A percentile compares a stretch with the other conserved stretches of the same genome.
Evolutionary conservation across 2,113 vertebrate species (phyloP).

Genomic region (Gasterosteus nipponicus): DNA sequence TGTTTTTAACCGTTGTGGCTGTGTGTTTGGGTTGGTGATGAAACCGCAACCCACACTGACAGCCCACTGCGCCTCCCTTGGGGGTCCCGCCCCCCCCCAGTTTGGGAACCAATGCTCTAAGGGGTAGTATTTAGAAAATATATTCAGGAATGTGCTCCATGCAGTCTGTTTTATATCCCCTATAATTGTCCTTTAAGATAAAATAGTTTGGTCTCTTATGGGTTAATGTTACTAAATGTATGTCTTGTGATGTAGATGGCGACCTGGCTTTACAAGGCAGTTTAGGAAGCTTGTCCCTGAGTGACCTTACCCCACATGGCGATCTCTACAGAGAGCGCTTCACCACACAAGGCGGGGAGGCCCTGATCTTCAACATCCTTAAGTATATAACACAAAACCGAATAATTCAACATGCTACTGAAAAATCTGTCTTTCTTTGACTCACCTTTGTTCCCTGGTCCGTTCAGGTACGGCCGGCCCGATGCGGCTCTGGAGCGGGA

Average conservation of each 20-base stretch:
- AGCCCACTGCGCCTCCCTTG: no score
- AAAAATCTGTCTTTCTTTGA: not conserved
- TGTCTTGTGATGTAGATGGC: slow-evolving; percentile 83
- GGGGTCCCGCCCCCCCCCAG: no score
- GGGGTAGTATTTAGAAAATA: no score
- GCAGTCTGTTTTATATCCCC: no score
- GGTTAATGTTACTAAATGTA: not conserved
- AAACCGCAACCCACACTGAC: no score
- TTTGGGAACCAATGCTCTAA: no score
- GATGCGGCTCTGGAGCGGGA: slow-evolving; percentile 86
- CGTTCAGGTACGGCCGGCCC: slow-evolving; percentile 83
- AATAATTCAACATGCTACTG: no score
- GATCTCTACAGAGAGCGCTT: slow-evolving; percentile 96
- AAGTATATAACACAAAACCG: slow-evolving; percentile 81
- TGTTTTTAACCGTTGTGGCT: no score
- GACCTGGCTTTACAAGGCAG: slow-evolving; percentile 91
- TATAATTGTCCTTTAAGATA: no score
- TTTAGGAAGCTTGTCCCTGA: slow-evolving; percentile 94
- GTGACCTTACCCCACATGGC: slow-evolving; percentile 93
- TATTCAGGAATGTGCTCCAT: no score
- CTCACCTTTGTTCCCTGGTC: not conserved
- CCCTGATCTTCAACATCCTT: slow-evolving; percentile 91
- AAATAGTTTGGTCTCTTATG: no score
- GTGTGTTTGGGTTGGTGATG: no score
- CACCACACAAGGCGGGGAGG: slow-evolving; percentile 93